Base-by-base conservation (phyloP, 2,113 vertebrate species). In the Ramphastos sulfuratus region DNA sequence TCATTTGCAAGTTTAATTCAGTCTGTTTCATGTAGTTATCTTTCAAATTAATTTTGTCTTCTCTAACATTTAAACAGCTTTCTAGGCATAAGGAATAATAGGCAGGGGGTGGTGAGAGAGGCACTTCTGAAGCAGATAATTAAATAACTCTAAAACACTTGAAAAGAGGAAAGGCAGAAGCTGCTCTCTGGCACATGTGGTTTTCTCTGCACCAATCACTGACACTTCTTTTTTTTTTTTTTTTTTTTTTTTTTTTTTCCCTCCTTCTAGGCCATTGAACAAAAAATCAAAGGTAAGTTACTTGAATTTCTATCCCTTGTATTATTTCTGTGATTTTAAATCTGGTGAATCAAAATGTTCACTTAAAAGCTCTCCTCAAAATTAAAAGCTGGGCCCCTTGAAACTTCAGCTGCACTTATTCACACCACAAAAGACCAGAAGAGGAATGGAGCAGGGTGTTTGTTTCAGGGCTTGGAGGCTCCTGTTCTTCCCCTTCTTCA, bases 261-360 rank as follows among this genome's bases (percentile, higher is more conserved):
- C 97, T 96, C 97, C n/a, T 98, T 98, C 93, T 97, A 98, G 98
- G 98, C 98, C 97, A 97, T 97, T 98, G 98, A 98, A 98, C 98
- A 98, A 98, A 98, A 98, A 98, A 97, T 97, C 97, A 98, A 98
- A 98, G 98, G 98, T 98, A 98, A 97, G 98, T 97, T 96, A 88
- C 93, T 97, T 95, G 94, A 94, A 60, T 65, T 96, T 93, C 70
- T 92, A 16, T 81, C 90, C 60, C 83, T 24, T 91, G 7, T 73
- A 11, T 76, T 66, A 28, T 58, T 88, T 77, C 66, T 88, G 75
- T 7, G 8, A 16, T 65, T 92, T 84, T 10, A 75, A 82, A 50
- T 69, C 13, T 6, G 9, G 87, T 70, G 33, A 89, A 65, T 92
- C 63, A 71, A 69, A 85, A 10, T 21, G 72, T 76, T 90, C 55